Evolutionary conservation across 1,140 invertebrate genomes (phyloP), one percentile per base, ranked within the genome.

Genomic region (Scaptomyza montana): DNA sequence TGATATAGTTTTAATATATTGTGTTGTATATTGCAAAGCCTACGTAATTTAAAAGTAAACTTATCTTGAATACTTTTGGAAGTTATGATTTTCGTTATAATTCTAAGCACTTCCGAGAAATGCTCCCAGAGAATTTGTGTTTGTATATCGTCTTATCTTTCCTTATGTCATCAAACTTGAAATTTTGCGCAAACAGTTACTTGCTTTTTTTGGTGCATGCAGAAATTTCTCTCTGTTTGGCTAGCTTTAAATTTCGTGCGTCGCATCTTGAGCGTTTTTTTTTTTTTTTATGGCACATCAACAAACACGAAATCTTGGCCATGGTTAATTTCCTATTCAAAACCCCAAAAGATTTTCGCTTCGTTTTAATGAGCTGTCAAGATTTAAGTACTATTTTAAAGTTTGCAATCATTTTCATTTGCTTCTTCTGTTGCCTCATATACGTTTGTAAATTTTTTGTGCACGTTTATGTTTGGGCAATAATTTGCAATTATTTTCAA

Each of bases 271-370:
- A 10, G 25, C 30, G 39, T n/a, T 43, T n/a, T 41, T 65, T 68
- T n/a, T 43, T n/a, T 41, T 65, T 68, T 71, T 73, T 62, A 68
- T 68, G 70, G 50, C 21, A 68, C 64, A 56, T 62, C 56, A 72
- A 72, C 63, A 55, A 51, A 28, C 16, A 67, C 69, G 16, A 60
- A 59, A 60, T 54, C 63, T 67, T 72, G 63, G 51, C 43, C 21
- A 73, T 45, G 70, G 56, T 36, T 73, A 73, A 73, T 73, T 73
- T 73, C 70, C 70, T 30, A 49, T 47, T 41, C 68, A 55, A 41
- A n/a, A 4, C 19, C 59, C 50, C 33, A 73, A 43, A 73, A 60
- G 43, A 73, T 54, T 67, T 67, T 55, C 70, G 49, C 63, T 33
- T 9, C 13, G 30, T 51, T 73, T 56, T 73, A 56, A 62, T 61